Percentiles rank a stretch among this genome's conserved stretches.
Evolutionary conservation across 2,797 vertebrate genomes (phyloP).

Genomic region (Sphaeramia orbicularis): DNA sequence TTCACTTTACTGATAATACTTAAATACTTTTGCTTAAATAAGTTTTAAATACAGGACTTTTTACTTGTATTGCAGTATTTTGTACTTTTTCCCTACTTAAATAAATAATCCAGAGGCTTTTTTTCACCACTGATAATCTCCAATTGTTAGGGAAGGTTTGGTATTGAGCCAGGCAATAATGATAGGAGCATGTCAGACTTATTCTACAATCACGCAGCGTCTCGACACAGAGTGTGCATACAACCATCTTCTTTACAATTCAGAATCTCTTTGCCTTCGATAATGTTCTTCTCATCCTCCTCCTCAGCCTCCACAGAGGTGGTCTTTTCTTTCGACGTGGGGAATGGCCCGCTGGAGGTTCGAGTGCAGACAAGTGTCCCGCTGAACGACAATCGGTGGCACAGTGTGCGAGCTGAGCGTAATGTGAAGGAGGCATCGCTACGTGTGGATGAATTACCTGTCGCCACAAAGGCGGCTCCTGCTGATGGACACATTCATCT

Average conservation of each 20-base stretch:
- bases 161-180: conserved; percentile 6
- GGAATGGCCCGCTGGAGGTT: conserved; percentile 93
- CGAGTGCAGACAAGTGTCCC: conserved; percentile 79
- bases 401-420: conserved; percentile 91
- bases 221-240: background rate
- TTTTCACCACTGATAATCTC: conserved; percentile 17
- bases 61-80: too few species aligned
- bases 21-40: too few species aligned
- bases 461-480: conserved; percentile 82
- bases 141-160: conserved; percentile 16
- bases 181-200: conserved; percentile 12
- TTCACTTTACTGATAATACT: too few species aligned
- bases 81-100: too few species aligned
- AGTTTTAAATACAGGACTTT: too few species aligned
- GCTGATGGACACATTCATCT: conserved; percentile 92
- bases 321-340: conserved; percentile 95
- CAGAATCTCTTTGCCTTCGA: background rate
- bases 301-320: conserved; percentile 90
- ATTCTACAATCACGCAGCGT: conserved; percentile 3
- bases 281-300: background rate
- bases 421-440: conserved; percentile 94
- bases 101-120: too few species aligned
- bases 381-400: conserved; percentile 94
- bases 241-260: background rate
- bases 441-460: conserved; percentile 87